A percentile compares a stretch with the other conserved stretches of the same genome.
These are phyloP conservation scores for Sycophila texana DNA, from an alignment of 2,888 invertebrate genomes.

Conservation along the genomic window DNA sequence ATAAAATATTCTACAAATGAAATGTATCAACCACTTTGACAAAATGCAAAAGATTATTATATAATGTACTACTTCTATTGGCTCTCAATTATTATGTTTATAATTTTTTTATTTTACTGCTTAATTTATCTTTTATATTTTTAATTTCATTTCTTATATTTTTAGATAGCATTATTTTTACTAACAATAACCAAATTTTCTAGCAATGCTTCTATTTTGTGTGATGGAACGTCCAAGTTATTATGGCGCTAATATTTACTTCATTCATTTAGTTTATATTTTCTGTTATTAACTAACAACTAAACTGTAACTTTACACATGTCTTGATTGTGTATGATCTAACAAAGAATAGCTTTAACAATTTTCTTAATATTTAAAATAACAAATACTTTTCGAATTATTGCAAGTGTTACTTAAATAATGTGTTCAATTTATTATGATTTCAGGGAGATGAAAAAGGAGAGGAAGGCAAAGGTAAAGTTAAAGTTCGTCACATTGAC, in stretches of 20 bases:
- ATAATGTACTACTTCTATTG: conserved; percentile 27
- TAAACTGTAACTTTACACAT: too few relatives aligned
- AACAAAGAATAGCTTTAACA: neutral
- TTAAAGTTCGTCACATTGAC: conserved; percentile 87
- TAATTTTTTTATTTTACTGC: conserved; percentile 1
- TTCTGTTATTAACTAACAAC: neutral
- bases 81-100: conserved; percentile 32
- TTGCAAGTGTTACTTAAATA: neutral
- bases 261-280: conserved; percentile 10
- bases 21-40: neutral
- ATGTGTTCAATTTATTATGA: conserved; percentile 47
- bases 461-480: conserved; percentile 86
- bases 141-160: conserved; percentile 7
- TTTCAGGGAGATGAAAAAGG: conserved; percentile 73
- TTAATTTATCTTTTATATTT: conserved; percentile 8
- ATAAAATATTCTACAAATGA: neutral
- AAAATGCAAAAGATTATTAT: neutral
- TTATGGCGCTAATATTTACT: neutral
- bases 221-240: conserved; percentile 14
- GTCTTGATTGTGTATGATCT: too few relatives aligned
- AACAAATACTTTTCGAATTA: neutral
- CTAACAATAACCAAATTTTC: conserved; percentile 20
- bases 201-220: neutral
- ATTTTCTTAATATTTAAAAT: conserved; percentile 2
- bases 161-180: conserved; percentile 56